A percentile compares a stretch with the other conserved stretches of the same genome.
These are phyloP conservation scores for Parascotia fuliginaria DNA, from an alignment of 2,888 invertebrate genomes.

Conservation along the genomic window DNA sequence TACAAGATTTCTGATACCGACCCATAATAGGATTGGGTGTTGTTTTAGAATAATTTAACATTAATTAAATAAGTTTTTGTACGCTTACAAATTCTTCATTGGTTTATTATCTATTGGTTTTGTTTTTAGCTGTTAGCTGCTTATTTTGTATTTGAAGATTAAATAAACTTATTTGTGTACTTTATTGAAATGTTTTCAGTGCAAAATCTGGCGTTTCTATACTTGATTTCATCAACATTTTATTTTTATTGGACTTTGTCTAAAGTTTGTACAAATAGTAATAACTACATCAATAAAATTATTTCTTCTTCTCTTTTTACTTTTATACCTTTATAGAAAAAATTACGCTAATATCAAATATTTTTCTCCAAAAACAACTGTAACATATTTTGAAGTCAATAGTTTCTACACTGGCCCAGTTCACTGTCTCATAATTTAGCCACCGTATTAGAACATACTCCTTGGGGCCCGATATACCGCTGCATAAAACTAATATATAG, in stretches of 20 bases:
- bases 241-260: no score
- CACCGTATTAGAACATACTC: constrained; percentile 55
- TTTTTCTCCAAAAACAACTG: constrained; percentile 12
- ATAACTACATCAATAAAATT: no score
- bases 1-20: constrained; percentile 74
- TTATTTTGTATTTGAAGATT: constrained; percentile 5
- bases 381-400: constrained; percentile 45
- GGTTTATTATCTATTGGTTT: constrained; percentile 49
- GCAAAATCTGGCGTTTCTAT: not conserved
- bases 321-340: not conserved
- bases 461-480: constrained; percentile 35
- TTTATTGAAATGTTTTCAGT: not conserved
- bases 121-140: constrained; percentile 29
- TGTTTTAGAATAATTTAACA: constrained; percentile 70
- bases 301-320: no score
- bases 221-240: no score
- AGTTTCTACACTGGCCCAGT: constrained; percentile 58
- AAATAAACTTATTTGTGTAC: not conserved
- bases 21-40: constrained; percentile 76
- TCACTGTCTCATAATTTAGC: constrained; percentile 58
- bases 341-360: not conserved
- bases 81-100: constrained; percentile 50
- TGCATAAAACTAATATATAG: constrained; percentile 36
- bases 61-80: constrained; percentile 71
- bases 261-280: no score